Percentiles rank a stretch among this genome's conserved stretches.
Conservation (phyloP, 2,888 invertebrate genomes). For the Amiota minor region DNA sequence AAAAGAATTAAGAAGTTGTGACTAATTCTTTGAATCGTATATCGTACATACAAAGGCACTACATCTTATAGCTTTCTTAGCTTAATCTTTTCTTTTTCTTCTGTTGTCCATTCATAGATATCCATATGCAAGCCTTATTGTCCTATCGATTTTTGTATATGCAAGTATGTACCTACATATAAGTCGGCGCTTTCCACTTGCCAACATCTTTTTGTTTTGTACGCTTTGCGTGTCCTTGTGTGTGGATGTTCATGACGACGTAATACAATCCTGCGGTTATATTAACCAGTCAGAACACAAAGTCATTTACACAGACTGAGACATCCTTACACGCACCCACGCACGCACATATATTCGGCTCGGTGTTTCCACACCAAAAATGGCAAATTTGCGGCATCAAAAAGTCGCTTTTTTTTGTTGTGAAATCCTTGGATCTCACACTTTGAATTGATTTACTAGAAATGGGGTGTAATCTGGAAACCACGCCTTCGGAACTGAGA, state of each 20-base stretch:
- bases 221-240: conserved; percentile 11
- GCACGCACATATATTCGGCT: conserved; percentile 33
- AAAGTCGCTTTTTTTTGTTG: conserved; percentile 70
- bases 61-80: too few relatives aligned
- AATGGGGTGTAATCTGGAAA: conserved; percentile 14
- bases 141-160: not conserved
- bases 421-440: conserved; percentile 50
- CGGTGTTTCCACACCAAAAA: conserved; percentile 37
- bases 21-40: too few relatives aligned
- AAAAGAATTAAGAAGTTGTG: too few relatives aligned
- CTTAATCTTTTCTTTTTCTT: too few relatives aligned
- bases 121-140: not conserved
- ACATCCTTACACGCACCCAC: conserved; percentile 21
- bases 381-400: conserved; percentile 70
- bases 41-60: too few relatives aligned
- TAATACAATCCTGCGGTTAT: conserved; percentile 71
- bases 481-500: conserved; percentile 11
- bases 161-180: not conserved
- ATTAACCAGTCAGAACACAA: conserved; percentile 73
- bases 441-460: not conserved
- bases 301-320: conserved; percentile 59
- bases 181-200: not conserved
- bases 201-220: not conserved
- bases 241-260: conserved; percentile 39
- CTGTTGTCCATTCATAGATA: not conserved